phyloP scores from a whole-genome alignment of 2,797 vertebrate genomes.

The Setipinna tenuifilis region DNA sequence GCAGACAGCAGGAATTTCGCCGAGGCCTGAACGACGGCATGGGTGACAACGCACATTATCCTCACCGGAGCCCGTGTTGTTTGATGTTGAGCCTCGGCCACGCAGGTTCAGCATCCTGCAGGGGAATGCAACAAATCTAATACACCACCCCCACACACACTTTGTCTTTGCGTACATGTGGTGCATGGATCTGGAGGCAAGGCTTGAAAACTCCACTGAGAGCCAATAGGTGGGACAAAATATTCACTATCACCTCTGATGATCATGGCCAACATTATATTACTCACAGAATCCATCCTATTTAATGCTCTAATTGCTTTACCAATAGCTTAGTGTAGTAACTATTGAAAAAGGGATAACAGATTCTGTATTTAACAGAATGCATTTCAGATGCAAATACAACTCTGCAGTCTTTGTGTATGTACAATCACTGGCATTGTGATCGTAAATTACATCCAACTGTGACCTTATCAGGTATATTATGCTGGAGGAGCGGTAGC shows the following conservation, averaged over 20 bases:
- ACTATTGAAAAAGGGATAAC: background rate
- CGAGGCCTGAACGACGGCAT: conserved; percentile 41
- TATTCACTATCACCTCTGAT: background rate
- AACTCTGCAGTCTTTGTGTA: background rate
- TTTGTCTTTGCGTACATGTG: background rate
- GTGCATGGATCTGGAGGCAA: background rate
- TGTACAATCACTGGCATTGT: background rate
- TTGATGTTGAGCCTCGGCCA: conserved; percentile 25
- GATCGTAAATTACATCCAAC: background rate
- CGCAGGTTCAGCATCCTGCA: background rate
- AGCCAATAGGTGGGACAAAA: background rate
- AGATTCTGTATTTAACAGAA: background rate
- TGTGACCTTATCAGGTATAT: background rate
- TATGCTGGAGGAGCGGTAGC: background rate
- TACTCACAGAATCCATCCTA: background rate
- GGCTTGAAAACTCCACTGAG: no score
- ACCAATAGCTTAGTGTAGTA: background rate
- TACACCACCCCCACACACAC: background rate
- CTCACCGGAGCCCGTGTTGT: conserved; percentile 41
- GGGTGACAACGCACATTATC: conserved; percentile 61
- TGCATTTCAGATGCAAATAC: background rate
- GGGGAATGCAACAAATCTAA: background rate
- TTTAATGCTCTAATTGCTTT: background rate
- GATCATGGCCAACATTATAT: background rate
- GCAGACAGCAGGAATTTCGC: conserved; percentile 55